Base-by-base conservation (phyloP, 2,888 invertebrate genomes). In the Pristionchus japonicus region DNA sequence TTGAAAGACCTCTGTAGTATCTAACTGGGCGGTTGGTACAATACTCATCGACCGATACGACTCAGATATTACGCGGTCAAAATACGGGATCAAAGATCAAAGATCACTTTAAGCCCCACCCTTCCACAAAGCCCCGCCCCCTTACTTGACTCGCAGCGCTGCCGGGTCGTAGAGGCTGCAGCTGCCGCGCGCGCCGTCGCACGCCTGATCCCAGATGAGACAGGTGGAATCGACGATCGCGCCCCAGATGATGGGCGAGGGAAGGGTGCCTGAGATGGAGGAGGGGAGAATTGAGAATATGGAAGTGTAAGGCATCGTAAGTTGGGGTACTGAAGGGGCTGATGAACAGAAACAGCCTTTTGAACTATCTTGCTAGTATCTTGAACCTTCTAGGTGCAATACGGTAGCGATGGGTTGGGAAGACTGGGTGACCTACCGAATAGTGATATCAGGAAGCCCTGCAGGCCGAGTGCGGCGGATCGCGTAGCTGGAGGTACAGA, bases 211-310 rank as follows among this genome's bases (percentile, higher is more conserved):
- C 95, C 95, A 95, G 3, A 95, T 93, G 7, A 94, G 89, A 88
- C 95, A 95, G n/a, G 95, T 92, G 57, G 93, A 94, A 90, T 95
- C 95, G 27, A 95, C 94, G 20, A 95, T 92, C 9, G 91, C 89
- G 9, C 95, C 95, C 91, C 95, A 94, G 23, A 95, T 88, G 23
- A 95, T 91, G 0, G 95, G 95, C 4, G 95, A 95, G 13, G 95
- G 95, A 4, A 95, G 91, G 3, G 94, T 94, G 82, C 93, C 93
- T 91, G 84, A 20, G 57, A 57, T 11, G 20, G n/a, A n/a, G n/a
- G n/a, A 31, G 34, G 23, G 23, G 43, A n/a, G 80, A 13, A 37
- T 40, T 13, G 20, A 52, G 9, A 34, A 23, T 43, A 11, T 40
- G 9, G n/a, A 20, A 52, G 11, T 17, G 17, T 13, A 52, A 52